These are phyloP conservation scores for Chaunax sp. DNA, from an alignment of 2,797 vertebrate species.

Conservation along the genomic window DNA sequence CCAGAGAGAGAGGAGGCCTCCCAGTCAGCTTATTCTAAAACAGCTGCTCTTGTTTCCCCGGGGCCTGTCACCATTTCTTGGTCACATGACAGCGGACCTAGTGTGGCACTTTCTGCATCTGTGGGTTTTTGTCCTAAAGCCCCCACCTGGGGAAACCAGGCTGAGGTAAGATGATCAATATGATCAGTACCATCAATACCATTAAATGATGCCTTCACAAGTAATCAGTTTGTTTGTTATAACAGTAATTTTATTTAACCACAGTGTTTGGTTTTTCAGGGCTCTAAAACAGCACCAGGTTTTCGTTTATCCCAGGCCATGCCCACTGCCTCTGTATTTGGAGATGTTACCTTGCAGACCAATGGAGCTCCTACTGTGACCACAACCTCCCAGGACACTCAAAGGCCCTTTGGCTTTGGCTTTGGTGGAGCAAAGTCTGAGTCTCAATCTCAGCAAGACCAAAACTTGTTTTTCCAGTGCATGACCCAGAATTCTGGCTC, in stretches of 20 bases:
- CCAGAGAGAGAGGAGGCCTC: conserved; percentile 85
- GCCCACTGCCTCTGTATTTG: conserved; percentile 83
- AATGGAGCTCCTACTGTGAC: conserved; percentile 84
- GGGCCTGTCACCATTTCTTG: conserved; percentile 85
- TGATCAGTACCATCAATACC: background rate
- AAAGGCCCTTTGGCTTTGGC: conserved; percentile 90
- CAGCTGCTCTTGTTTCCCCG: conserved; percentile 85
- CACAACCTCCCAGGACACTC: conserved; percentile 84
- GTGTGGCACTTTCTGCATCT: conserved; percentile 81
- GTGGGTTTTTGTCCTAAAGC: conserved; percentile 85
- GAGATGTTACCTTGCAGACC: conserved; percentile 85
- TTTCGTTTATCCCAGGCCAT: conserved; percentile 75
- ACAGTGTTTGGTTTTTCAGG: conserved; percentile 78
- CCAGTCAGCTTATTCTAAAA: conserved; percentile 82
- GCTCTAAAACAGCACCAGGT: conserved; percentile 85
- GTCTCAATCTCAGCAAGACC: conserved; percentile 84
- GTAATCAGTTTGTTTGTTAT: background rate
- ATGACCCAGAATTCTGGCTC: conserved; percentile 92
- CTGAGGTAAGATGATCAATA: conserved; percentile 85
- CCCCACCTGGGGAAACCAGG: conserved; percentile 83
- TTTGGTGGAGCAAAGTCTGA: conserved; percentile 85
- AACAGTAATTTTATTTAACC: background rate
- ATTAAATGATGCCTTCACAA: background rate
- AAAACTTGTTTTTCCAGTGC: conserved; percentile 99
- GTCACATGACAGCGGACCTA: conserved; percentile 85